Evolutionary conservation across 2,888 invertebrate genomes (phyloP).

Genomic region (Lamproptera curius): DNA sequence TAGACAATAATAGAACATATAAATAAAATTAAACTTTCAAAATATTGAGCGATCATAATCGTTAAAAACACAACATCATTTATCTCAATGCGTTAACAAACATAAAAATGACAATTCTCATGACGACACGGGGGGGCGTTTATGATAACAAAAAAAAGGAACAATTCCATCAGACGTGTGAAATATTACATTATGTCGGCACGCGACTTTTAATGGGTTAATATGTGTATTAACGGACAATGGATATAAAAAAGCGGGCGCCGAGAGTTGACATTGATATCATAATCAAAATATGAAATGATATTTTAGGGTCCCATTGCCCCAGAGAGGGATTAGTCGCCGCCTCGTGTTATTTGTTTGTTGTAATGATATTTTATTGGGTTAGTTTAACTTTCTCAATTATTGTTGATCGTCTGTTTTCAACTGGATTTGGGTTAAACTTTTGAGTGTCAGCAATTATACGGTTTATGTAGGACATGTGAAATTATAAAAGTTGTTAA

Average conservation of each 20-base stretch:
- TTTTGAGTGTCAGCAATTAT: too few relatives aligned
- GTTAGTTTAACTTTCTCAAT: constrained; percentile 41
- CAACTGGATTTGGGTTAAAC: too few relatives aligned
- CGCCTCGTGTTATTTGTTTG: constrained; percentile 51
- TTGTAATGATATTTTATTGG: constrained; percentile 54
- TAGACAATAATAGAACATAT: too few relatives aligned
- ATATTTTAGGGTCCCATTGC: constrained; percentile 53
- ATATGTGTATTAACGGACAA: constrained; percentile 73
- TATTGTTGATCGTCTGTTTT: too few relatives aligned
- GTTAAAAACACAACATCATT: too few relatives aligned
- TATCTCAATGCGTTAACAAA: constrained; percentile 32
- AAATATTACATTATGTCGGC: constrained; percentile 63
- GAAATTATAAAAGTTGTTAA: too few relatives aligned
- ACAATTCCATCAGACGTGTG: constrained; percentile 59
- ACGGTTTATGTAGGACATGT: too few relatives aligned
- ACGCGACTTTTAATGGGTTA: constrained; percentile 74
- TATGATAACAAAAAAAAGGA: constrained; percentile 44
- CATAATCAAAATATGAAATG: constrained; percentile 77
- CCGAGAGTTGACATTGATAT: constrained; percentile 64
- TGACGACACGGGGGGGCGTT: constrained; percentile 46
- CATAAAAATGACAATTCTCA: constrained; percentile 30
- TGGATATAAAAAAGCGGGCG: constrained; percentile 55
- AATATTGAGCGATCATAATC: too few relatives aligned
- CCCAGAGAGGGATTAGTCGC: constrained; percentile 47
- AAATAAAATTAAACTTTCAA: too few relatives aligned